These are phyloP conservation scores for Pasiphila rectangulata DNA, from an alignment of 2,888 invertebrate species.

Conservation along the genomic window DNA sequence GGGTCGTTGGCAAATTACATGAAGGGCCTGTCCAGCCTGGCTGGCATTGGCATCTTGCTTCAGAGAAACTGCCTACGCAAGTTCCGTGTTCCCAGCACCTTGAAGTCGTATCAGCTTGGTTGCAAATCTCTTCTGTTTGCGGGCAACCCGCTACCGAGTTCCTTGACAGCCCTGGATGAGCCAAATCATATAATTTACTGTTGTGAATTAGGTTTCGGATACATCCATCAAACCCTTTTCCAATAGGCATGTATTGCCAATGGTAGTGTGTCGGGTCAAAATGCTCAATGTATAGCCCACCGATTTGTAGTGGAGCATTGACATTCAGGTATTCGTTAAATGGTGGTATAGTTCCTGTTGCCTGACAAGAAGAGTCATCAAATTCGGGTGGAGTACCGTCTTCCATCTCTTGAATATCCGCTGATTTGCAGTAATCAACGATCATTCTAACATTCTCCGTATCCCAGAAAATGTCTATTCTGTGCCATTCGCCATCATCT, in stretches of 20 bases:
- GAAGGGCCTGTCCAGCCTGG: slow-evolving; percentile 97
- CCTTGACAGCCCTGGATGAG: slow-evolving; percentile 93
- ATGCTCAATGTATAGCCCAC: slow-evolving; percentile 94
- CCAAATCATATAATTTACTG: slow-evolving; percentile 96
- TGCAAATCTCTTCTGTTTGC: slow-evolving; percentile 95
- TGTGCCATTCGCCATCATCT: slow-evolving; percentile 99
- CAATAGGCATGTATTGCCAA: slow-evolving; percentile 94
- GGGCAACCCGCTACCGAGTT: slow-evolving; percentile 95
- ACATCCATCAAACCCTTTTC: slow-evolving; percentile 97
- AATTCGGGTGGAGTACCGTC: slow-evolving; percentile 94
- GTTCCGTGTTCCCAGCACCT: slow-evolving; percentile 97
- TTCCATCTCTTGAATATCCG: slow-evolving; percentile 93
- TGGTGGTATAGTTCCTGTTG: slow-evolving; percentile 93
- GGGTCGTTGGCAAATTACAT: slow-evolving; percentile 91
- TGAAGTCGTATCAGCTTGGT: slow-evolving; percentile 90
- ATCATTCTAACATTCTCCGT: slow-evolving; percentile 96
- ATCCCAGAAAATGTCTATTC: slow-evolving; percentile 97
- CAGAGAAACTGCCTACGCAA: slow-evolving; percentile 94
- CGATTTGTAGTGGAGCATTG: slow-evolving; percentile 96
- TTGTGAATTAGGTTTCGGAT: slow-evolving; percentile 97
- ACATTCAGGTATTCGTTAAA: slow-evolving; percentile 98
- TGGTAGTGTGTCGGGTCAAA: slow-evolving; percentile 93
- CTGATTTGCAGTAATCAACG: slow-evolving; percentile 95
- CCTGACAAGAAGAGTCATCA: slow-evolving; percentile 94
- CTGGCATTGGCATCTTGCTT: slow-evolving; percentile 95